Base-by-base conservation (phyloP, 2,797 vertebrate genomes). In the Poecilia wingei region DNA sequence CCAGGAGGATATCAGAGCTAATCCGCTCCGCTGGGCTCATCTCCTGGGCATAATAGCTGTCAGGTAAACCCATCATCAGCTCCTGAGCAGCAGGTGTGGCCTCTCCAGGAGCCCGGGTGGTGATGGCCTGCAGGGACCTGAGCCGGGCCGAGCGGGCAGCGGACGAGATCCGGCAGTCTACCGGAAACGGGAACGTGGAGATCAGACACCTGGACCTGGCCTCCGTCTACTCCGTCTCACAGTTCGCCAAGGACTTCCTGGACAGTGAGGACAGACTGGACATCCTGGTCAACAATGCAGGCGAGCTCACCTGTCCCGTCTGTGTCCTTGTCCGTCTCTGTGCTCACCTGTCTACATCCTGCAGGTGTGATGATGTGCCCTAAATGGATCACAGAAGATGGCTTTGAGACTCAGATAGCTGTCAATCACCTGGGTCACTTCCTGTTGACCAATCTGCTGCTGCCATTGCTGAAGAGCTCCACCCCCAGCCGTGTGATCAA, bases 281-380 rank as follows among this genome's bases (percentile, higher is more conserved):
- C 86, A 64, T 96, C 57, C 94, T 96, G 13, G 88, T 96, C 80
- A 96, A 96, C 87, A 96, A 96, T 1, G 96, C 96, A 84, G 96
- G 96, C 94, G 53, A 82, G 83, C 36, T 71, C 31, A 9, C 2
- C 47, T 81, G 51, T 39, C 20, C 61, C 77, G 6, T 59, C 45
- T 75, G 2, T 71, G 25, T 53, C 36, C 33, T 28, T 66, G 13
- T 57, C 13, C 41, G 6, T 41, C 6, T 39, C 20, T 22, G n/a
- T 36, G 13, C 43, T 59, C 43, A 31, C 33, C 41, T 14, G n/a
- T 51, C 69, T 14, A 36, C 75, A 57, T 16, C 51, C 79, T 87
- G 12, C 75, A 96, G 96, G 95, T 72, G 95, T 96, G 74, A 96
- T 96, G 95, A 96, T 96, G 95, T 96, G 95, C 86, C 95, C 96